Evolutionary conservation across 2,888 invertebrate genomes (phyloP), one percentile per base, ranked within the genome.

Genomic region (Oscheius onirici): DNA sequence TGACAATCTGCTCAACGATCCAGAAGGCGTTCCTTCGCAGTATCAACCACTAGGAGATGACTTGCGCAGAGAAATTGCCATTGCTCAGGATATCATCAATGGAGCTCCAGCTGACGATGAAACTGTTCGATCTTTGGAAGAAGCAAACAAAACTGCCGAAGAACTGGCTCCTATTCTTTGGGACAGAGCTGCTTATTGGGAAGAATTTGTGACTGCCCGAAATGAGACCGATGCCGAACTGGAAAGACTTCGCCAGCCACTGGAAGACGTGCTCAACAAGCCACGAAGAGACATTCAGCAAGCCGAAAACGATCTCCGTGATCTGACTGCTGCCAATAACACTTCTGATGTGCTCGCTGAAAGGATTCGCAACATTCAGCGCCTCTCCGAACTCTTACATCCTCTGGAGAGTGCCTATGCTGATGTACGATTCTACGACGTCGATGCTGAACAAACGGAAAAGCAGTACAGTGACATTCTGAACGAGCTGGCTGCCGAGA

Each of bases 391-490:
- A 67, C 69, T 74, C 54, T 71, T 82, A 20, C 73, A 82, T 58
- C 82, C 82, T 55, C 78, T 82, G 43, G 83, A 78, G 54, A 79
- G 74, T 63, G 80, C 81, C n/a, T 78, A 82, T 60, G 75, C 79
- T n/a, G 81, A 81, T 66, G 80, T 82, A 20, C 79, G 83, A 66
- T 83, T 83, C 76, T 71, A 79, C 67, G 81, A 83, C 49, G 78
- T 79, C 11, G 82, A 83, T 46, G 71, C 77, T 51, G 81, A 83
- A 51, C 79, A 83, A 63, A 73, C 75, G 51, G 71, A 75, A 46
- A 72, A 78, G 26, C 78, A 81, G 41, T 79, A 74, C 71, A 79
- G 78, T 41, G 78, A 81, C 54, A 70, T 74, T 11, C 71, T 77
- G 51, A 69, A 63, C 54, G 77, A 75, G 24, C 43, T 79, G 40